phyloP scores from a whole-genome alignment of 2,888 invertebrate genomes.

The Meta bourneti region DNA sequence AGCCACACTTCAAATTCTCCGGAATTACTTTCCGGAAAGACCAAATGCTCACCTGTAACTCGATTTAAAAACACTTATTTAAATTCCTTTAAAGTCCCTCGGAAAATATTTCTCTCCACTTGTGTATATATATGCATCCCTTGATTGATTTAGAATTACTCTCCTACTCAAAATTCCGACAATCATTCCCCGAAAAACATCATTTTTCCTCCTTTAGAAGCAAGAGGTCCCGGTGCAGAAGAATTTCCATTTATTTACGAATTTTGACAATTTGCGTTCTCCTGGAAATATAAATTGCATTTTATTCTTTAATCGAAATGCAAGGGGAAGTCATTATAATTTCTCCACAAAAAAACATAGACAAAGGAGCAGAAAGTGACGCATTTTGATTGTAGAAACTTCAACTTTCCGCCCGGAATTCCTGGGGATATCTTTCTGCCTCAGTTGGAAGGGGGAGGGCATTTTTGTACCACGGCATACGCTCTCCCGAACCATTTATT shows the following conservation, averaged over 20 bases:
- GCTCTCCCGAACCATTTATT: constrained; percentile 48
- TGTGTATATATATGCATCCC: neutral
- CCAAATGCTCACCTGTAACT: constrained; percentile 33
- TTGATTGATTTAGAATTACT: constrained; percentile 56
- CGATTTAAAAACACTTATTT: constrained; percentile 15
- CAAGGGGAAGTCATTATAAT: constrained; percentile 48
- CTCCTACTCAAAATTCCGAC: constrained; percentile 28
- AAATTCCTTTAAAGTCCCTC: constrained; percentile 5
- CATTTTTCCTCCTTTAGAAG: constrained; percentile 11
- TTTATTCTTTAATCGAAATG: constrained; percentile 58
- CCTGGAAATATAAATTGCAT: constrained; percentile 55
- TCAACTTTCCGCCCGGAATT: constrained; percentile 18
- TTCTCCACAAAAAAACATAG: constrained; percentile 10
- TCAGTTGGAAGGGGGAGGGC: neutral
- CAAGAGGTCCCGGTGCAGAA: neutral
- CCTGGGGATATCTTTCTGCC: constrained; percentile 1
- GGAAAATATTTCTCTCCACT: constrained; percentile 6
- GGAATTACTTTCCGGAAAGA: constrained; percentile 39
- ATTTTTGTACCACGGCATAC: neutral
- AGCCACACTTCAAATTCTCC: neutral
- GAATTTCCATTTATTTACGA: constrained; percentile 66
- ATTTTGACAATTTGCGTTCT: constrained; percentile 57
- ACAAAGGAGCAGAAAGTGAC: constrained; percentile 15
- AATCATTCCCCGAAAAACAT: constrained; percentile 47
- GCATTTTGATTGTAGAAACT: constrained; percentile 30